phyloP scores from a whole-genome alignment of 2,797 vertebrate species.

The Spizella passerina region DNA sequence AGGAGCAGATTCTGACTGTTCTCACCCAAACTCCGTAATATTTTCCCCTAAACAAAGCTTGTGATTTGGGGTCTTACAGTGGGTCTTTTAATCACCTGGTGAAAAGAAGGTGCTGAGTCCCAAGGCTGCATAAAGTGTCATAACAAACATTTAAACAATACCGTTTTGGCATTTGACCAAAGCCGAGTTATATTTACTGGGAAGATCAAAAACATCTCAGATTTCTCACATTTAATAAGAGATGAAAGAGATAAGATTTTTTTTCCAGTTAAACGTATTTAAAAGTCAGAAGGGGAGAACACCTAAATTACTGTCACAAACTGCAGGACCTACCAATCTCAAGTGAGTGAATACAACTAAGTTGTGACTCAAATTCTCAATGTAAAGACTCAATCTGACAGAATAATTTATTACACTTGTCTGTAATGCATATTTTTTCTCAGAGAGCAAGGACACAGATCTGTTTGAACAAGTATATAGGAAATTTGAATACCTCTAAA shows the following conservation, averaged over 20 bases:
- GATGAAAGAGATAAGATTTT: background rate
- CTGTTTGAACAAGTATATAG: background rate
- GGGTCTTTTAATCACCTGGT: background rate
- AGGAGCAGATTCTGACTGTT: background rate
- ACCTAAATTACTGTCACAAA: background rate
- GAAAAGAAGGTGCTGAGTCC: background rate
- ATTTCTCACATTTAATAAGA: background rate
- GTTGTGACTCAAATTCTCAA: background rate
- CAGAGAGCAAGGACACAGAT: background rate
- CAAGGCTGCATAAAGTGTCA: background rate
- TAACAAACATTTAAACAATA: background rate
- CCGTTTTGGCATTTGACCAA: background rate
- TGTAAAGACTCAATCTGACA: background rate
- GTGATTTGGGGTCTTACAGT: background rate
- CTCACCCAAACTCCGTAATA: background rate
- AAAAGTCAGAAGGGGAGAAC: background rate
- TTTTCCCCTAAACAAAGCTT: background rate
- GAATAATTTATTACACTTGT: background rate
- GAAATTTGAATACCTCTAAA: background rate
- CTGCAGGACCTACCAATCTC: background rate
- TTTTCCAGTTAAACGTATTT: background rate
- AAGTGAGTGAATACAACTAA: background rate
- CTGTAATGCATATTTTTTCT: background rate
- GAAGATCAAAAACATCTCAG: background rate
- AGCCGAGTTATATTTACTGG: background rate